Conservation (phyloP, 1,140 invertebrate species). For the Drosophila triauraria region DNA sequence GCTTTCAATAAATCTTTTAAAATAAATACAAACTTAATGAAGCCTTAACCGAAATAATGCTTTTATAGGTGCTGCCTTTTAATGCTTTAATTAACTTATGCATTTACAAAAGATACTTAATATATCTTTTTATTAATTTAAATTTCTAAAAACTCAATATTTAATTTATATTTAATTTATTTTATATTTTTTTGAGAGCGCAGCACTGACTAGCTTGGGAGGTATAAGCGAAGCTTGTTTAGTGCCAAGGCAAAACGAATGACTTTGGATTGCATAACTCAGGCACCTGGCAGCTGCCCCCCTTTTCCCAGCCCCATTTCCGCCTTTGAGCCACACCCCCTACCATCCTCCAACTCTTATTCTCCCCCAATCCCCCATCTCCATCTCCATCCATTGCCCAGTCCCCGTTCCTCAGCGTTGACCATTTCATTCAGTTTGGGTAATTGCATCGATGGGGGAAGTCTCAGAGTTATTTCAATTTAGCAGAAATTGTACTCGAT, state of each 20-base stretch:
- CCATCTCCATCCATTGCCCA: not conserved
- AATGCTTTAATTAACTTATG: no score
- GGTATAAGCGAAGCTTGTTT: conserved; percentile 10
- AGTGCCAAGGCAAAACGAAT: conserved; percentile 23
- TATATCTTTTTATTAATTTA: not conserved
- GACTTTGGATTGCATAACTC: conserved; percentile 44
- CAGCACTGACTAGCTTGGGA: not conserved
- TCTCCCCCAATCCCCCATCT: no score
- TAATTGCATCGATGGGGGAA: conserved; percentile 30
- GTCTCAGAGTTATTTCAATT: conserved; percentile 36
- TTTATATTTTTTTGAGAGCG: not conserved
- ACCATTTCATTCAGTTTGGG: conserved; percentile 21
- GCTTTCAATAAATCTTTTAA: no score
- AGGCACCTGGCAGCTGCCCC: not conserved
- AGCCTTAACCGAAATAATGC: no score
- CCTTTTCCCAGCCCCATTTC: not conserved
- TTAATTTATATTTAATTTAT: not conserved
- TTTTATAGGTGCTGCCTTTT: no score
- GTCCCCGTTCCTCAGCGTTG: not conserved
- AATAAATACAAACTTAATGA: no score
- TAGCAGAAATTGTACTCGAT: conserved; percentile 26
- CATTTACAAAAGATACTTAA: not conserved
- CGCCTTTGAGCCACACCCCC: not conserved
- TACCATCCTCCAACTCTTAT: not conserved
- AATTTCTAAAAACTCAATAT: not conserved